These are phyloP conservation scores for Petrophora chlorosata DNA, from an alignment of 2,888 invertebrate species.

Conservation along the genomic window DNA sequence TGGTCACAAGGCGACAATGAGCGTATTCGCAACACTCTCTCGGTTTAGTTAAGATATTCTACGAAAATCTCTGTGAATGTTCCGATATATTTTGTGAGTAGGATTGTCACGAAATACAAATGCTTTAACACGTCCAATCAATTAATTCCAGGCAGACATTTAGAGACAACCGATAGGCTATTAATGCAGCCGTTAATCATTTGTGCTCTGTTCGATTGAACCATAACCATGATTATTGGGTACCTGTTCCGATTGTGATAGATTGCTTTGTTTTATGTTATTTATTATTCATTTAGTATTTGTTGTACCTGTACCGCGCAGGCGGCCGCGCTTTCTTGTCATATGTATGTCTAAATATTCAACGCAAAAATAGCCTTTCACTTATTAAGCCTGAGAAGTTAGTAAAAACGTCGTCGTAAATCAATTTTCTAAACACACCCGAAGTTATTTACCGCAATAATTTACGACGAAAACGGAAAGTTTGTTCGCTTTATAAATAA, in stretches of 20 bases:
- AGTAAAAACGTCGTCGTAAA: conserved; percentile 70
- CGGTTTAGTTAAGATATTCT: conserved; percentile 4
- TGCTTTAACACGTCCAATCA: conserved; percentile 21
- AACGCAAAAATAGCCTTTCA: conserved; percentile 51
- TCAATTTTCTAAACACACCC: conserved; percentile 66
- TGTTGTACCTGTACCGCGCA: conserved; percentile 5
- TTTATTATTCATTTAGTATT: conserved; percentile 28
- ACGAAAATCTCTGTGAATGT: too few relatives aligned
- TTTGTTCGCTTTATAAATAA: conserved; percentile 46
- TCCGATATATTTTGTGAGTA: too few relatives aligned
- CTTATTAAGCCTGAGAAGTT: conserved; percentile 63
- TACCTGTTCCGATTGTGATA: conserved; percentile 26
- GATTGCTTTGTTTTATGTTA: conserved; percentile 25
- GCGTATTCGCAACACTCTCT: conserved; percentile 12
- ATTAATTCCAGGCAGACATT: conserved; percentile 25
- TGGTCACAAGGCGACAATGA: not conserved
- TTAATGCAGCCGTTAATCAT: conserved; percentile 33
- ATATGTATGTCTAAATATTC: conserved; percentile 23
- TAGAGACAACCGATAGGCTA: conserved; percentile 27
- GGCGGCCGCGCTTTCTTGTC: conserved; percentile 4
- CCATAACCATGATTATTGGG: conserved; percentile 33
- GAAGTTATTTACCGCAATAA: conserved; percentile 67
- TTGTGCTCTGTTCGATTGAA: conserved; percentile 28
- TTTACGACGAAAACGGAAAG: conserved; percentile 61
- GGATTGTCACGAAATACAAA: conserved; percentile 18